Evolutionary conservation across 2,797 vertebrate species (phyloP).

Genomic region (Somateria mollissima): DNA sequence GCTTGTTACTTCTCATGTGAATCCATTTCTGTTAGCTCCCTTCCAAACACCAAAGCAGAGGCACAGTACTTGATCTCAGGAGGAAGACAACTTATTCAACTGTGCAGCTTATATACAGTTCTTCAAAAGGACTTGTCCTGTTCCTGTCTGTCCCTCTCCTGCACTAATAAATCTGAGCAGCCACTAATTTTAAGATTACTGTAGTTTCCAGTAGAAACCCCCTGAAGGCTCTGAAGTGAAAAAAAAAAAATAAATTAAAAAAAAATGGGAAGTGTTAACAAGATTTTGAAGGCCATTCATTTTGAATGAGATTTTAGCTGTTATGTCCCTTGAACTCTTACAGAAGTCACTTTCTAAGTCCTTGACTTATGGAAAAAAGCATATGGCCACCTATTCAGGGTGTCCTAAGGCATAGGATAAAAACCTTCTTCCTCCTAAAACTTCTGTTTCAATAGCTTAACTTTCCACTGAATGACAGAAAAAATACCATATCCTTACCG

Average conservation of each 20-base stretch:
- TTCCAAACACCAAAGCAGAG: background rate
- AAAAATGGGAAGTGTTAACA: background rate
- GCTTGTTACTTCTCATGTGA: background rate
- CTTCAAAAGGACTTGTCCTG: background rate
- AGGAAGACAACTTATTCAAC: background rate
- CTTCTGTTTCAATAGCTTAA: background rate
- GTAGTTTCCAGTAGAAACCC: background rate
- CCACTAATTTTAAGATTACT: background rate
- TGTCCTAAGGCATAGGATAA: background rate
- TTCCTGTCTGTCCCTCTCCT: background rate
- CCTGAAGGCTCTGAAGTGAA: background rate
- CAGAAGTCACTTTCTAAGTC: background rate
- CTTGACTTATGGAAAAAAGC: background rate
- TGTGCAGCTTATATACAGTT: background rate
- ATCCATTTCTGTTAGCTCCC: background rate
- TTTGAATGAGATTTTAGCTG: background rate
- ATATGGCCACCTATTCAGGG: background rate
- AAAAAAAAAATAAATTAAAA: background rate
- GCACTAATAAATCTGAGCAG: background rate
- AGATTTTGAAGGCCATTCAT: background rate
- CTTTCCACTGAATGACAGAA: background rate
- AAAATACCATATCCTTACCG: background rate
- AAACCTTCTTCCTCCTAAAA: background rate
- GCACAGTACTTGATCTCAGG: background rate
- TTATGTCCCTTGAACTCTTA: background rate